phyloP scores from a whole-genome alignment of 2,797 vertebrate species.

The Lacerta agilis region DNA sequence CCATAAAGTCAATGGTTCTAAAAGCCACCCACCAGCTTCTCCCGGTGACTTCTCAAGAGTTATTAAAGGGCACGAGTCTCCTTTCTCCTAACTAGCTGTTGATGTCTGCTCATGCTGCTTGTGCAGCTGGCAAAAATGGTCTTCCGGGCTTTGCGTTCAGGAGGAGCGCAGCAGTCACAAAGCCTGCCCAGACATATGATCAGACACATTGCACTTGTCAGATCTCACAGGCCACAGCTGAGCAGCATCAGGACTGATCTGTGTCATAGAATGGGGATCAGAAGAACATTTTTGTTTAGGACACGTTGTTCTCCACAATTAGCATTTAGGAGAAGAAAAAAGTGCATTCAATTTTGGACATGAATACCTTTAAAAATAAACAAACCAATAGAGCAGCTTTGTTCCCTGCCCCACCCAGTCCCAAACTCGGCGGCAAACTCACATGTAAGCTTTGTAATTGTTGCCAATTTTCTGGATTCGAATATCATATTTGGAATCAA shows the following conservation, averaged over 20 bases:
- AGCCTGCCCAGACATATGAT: neutral
- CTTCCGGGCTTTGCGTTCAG: conserved; percentile 17
- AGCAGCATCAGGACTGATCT: neutral
- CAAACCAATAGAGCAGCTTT: neutral
- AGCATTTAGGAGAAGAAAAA: neutral
- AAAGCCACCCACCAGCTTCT: conserved; percentile 4
- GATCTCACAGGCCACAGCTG: neutral
- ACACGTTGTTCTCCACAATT: neutral
- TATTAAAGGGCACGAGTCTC: conserved; percentile 25
- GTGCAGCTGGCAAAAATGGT: neutral
- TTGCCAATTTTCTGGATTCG: conserved; percentile 96
- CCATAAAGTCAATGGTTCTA: neutral
- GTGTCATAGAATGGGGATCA: neutral
- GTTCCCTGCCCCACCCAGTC: fast-evolving
- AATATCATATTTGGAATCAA: conserved; percentile 96
- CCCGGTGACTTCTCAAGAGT: neutral
- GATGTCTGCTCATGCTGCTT: conserved; percentile 27
- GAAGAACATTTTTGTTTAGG: neutral
- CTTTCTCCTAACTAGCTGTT: conserved; percentile 26
- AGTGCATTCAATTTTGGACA: neutral
- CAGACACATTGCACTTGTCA: neutral
- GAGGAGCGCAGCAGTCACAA: neutral
- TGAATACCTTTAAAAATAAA: neutral
- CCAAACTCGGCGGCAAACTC: conserved; percentile 69
- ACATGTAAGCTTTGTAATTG: conserved; percentile 99